Conservation (phyloP, 2,797 vertebrate genomes). For the Channa striata region DNA sequence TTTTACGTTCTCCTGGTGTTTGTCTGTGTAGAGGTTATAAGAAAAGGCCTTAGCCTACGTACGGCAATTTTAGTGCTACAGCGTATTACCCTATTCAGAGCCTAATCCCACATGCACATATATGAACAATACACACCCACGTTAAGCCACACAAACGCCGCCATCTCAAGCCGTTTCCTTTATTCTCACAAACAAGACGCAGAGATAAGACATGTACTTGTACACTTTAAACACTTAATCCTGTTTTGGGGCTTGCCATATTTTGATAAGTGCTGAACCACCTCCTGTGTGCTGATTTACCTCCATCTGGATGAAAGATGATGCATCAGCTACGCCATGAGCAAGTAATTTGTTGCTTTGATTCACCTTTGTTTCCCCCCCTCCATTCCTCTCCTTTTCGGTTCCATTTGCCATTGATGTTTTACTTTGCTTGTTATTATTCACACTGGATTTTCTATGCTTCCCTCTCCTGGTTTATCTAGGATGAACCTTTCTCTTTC, state of each 20-base stretch:
- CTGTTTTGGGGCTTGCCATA: conserved; percentile 49
- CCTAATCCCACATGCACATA: conserved; percentile 41
- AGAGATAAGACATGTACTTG: conserved; percentile 55
- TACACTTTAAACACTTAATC: conserved; percentile 59
- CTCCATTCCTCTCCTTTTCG: conserved; percentile 21
- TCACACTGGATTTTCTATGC: conserved; percentile 36
- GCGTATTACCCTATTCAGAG: conserved; percentile 52
- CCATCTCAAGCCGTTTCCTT: conserved; percentile 25
- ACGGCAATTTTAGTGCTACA: conserved; percentile 53
- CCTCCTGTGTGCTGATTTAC: conserved; percentile 53
- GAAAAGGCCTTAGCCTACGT: conserved; percentile 10
- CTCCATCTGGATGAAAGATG: conserved; percentile 55
- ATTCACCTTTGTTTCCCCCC: conserved; percentile 46
- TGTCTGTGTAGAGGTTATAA: too few species aligned
- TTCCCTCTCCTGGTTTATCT: conserved; percentile 25
- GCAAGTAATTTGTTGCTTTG: conserved; percentile 55
- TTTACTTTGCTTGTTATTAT: conserved; percentile 53
- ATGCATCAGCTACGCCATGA: conserved; percentile 49
- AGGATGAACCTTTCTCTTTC: conserved; percentile 14
- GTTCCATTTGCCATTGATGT: conserved; percentile 48
- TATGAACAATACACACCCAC: conserved; percentile 14
- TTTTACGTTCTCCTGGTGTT: conserved; percentile 46
- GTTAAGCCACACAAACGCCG: conserved; percentile 28
- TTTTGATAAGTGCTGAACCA: conserved; percentile 54
- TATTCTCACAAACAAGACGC: conserved; percentile 29